Evolutionary conservation across 2,888 invertebrate species (phyloP), one percentile per base, ranked within the genome.

Genomic region (Caenorhabditis becei): DNA sequence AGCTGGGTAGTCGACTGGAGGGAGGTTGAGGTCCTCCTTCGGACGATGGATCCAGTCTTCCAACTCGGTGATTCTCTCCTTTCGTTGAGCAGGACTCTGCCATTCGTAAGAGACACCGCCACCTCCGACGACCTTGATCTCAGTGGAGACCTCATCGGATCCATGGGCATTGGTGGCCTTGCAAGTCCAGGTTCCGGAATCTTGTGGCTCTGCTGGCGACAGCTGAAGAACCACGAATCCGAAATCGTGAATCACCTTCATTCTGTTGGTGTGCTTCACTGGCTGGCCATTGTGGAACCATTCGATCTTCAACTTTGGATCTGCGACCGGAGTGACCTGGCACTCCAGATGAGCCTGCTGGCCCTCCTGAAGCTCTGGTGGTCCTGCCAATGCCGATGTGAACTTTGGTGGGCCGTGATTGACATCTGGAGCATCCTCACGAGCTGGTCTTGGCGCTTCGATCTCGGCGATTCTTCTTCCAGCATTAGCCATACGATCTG

Each of bases 321-420:
- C 98, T 77, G 95, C 96, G 26, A 97, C 94, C 0, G 99, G 99
- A 26, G 95, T 95, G 63, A 98, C 94, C 89, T 96, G 94, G 32
- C 96, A 96, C 92, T 97, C 98, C 92, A 97, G 96, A 92, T 98
- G 97, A 86, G 96, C 96, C 88, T 96, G 95, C 92, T 97, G 96
- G 41, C 97, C 97, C 93, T 99, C 98, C 67, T 95, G 95, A 78
- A 98, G 92, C 91, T 95, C 95, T 2, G 95, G 94, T 11, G 96
- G 94, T 35, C 81, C 82, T 62, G 82, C 93, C 86, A 97, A 95
- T 91, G 96, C 96, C 0, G 96, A 96, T 61, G 95, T 94, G 92
- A 97, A 97, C 92, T 94, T 95, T 8, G 97, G 97, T 87, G 96
- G 95, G n/a, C 88, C 90, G 59, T 87, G 91, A 59, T 82, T 93